Conservation (phyloP, 2,888 invertebrate species). For the Sepioteuthis lessoniana region DNA sequence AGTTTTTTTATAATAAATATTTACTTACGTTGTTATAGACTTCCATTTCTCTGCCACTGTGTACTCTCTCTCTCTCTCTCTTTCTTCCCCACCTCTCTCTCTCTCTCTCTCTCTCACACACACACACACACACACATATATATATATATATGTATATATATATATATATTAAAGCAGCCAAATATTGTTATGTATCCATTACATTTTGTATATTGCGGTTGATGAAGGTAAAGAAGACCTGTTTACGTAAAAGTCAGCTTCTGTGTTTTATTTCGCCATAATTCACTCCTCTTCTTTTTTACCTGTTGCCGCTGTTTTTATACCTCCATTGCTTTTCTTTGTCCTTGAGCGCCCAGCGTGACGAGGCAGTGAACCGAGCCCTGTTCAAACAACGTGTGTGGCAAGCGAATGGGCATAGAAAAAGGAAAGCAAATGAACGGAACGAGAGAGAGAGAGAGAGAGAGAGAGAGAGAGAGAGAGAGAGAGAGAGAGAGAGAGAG, state of each 20-base stretch:
- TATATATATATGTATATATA: too few relatives aligned
- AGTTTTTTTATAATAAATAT: too few relatives aligned
- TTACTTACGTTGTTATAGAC: too few relatives aligned
- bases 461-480: too few relatives aligned
- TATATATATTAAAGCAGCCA: too few relatives aligned
- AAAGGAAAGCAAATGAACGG: not conserved
- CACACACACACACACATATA: too few relatives aligned
- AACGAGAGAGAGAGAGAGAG: not conserved
- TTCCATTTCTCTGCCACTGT: too few relatives aligned
- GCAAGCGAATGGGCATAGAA: not conserved
- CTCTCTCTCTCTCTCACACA: too few relatives aligned
- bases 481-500: too few relatives aligned
- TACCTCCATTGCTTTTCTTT: not conserved
- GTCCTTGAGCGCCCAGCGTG: not conserved
- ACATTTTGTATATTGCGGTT: not conserved
- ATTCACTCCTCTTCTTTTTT: not conserved
- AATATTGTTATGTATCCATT: not conserved
- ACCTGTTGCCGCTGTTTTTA: not conserved
- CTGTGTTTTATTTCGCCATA: not conserved
- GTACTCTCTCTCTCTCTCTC: too few relatives aligned
- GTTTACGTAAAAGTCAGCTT: not conserved
- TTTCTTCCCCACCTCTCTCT: too few relatives aligned
- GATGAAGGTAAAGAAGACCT: not conserved
- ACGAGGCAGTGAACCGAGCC: not conserved
- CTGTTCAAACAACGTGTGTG: conserved; percentile 21